Evolutionary conservation across 2,113 vertebrate species (phyloP).

Genomic region (Loxodonta africana): DNA sequence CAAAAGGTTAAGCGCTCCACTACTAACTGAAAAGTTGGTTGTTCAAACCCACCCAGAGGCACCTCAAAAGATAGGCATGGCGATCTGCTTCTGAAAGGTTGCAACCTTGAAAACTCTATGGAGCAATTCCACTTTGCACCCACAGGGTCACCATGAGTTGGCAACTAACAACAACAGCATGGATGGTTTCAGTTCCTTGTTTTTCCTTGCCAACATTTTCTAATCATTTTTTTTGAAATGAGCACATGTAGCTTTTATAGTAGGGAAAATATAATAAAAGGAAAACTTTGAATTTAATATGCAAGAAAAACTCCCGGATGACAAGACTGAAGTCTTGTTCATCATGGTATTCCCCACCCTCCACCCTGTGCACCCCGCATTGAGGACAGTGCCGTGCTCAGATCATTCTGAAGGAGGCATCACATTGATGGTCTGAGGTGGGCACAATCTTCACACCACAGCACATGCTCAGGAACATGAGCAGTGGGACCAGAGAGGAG

Average conservation of each 20-base stretch:
- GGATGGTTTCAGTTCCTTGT: not conserved
- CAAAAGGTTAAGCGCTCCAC: too few relatives aligned
- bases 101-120: too few relatives aligned
- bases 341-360: too few relatives aligned
- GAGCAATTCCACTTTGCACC: too few relatives aligned
- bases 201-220: constrained; percentile 2
- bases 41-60: too few relatives aligned
- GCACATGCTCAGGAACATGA: not conserved
- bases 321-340: not conserved
- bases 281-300: not conserved
- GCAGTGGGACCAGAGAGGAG: not conserved
- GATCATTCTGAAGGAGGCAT: not conserved
- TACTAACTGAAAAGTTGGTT: too few relatives aligned
- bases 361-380: not conserved
- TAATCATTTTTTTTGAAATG: not conserved
- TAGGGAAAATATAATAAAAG: not conserved
- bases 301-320: not conserved
- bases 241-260: not conserved
- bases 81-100: too few relatives aligned
- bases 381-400: not conserved
- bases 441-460: rapidly evolving
- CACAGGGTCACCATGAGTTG: too few relatives aligned
- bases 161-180: not conserved
- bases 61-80: too few relatives aligned
- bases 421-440: not conserved